Evolutionary conservation across 2,113 vertebrate genomes (phyloP), one percentile per base, ranked within the genome.

Genomic region (Oenanthe oenanthe): DNA sequence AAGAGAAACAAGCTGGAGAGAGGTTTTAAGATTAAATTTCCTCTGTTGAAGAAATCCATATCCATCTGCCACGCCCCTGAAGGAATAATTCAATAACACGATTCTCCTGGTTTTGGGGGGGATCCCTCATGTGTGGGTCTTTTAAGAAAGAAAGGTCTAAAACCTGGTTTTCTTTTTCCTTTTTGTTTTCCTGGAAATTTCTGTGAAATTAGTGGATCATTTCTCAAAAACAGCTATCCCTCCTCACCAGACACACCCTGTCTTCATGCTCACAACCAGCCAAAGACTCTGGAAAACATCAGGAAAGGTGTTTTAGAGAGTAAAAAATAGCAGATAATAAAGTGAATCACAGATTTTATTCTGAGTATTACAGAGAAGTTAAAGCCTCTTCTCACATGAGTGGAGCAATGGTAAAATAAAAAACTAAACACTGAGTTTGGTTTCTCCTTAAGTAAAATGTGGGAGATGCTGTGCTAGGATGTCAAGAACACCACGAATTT

Each of bases 101-200:
- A 17, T 73, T 70, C 72, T 24, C 7, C 32, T 66, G 4, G 29
- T 90, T 66, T 66, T 76, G 65, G 34, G 20, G 18, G 21, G 14
- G 31, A 61, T 42, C 32, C n/a, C 26, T 38, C 20, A n/a, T 34
- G n/a, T 54, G 4, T 61, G 45, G 0, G 1, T 38, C 26, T 71
- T 92, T 28, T 28, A 36, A 62, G 24, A 22, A 17, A 58, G 24
- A 20, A 79, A 36, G 7, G 7, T 56, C 13, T 62, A 81, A 74
- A 61, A 14, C 1, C 1, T 5, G 6, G 4, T 7, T 17, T 42
- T 42, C 4, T 36, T 8, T 29, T 61, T 47, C 10, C 2, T 20
- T 58, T 71, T 16, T 9, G 4, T 73, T 74, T 90, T 71, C 29
- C n/a, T 42, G 20, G 17, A 43, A 43, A n/a, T 77, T 29, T 48